Evolutionary conservation across 2,113 vertebrate species (phyloP).

Genomic region (Zosterops lateralis): DNA sequence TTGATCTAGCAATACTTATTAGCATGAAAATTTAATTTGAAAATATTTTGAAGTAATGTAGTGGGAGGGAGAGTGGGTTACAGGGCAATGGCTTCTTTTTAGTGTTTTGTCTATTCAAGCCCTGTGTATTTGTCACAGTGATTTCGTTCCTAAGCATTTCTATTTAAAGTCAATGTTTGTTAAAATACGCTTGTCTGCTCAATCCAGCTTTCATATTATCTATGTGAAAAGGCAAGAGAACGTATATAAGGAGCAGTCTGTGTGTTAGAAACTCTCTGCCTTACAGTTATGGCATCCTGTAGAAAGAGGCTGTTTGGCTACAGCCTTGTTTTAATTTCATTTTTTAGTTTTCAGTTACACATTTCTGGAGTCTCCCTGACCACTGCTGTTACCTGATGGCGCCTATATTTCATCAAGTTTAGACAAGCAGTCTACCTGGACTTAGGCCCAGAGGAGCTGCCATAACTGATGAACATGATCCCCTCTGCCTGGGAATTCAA

Average conservation of each 20-base stretch:
- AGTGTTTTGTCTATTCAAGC: not conserved
- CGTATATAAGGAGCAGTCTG: constrained; percentile 28
- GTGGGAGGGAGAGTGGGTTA: not conserved
- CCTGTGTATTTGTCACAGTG: not conserved
- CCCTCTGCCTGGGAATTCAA: constrained; percentile 79
- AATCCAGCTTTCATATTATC: constrained; percentile 3
- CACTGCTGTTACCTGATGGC: constrained; percentile 88
- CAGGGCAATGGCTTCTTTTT: not conserved
- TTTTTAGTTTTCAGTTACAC: constrained; percentile 90
- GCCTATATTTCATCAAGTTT: constrained; percentile 83
- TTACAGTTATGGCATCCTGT: constrained; percentile 64
- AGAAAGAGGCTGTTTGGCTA: constrained; percentile 69
- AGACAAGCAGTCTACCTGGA: constrained; percentile 87
- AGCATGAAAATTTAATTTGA: not conserved
- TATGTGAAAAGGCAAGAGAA: constrained; percentile 33
- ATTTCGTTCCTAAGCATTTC: constrained; percentile 24
- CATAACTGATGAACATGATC: constrained; percentile 85
- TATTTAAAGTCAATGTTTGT: not conserved
- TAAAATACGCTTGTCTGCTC: not conserved
- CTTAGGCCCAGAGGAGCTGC: constrained; percentile 80
- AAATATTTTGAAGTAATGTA: not conserved
- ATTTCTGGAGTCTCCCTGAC: constrained; percentile 78
- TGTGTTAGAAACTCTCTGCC: constrained; percentile 13
- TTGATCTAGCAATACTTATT: constrained; percentile 11
- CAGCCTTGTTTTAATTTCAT: constrained; percentile 75